Percentiles rank a stretch among this genome's conserved stretches.
Conservation (phyloP, 2,888 invertebrate genomes). For the Artemia sp. region DNA sequence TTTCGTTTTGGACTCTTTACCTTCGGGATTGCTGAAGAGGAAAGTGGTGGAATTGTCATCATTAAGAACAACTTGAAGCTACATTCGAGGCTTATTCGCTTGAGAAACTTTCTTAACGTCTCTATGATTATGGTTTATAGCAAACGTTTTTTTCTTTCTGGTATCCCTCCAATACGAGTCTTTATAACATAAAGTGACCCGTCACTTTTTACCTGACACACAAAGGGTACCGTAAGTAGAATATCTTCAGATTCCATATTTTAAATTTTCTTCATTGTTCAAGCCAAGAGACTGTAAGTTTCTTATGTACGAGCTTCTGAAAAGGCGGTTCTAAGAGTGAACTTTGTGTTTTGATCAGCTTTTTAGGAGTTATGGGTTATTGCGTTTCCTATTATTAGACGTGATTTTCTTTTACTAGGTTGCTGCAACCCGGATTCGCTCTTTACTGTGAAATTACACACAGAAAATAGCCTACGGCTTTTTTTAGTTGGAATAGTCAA, state of each 20-base stretch:
- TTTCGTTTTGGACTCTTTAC: slow-evolving; percentile 59
- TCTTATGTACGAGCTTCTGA: too few relatives aligned
- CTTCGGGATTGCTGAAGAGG: slow-evolving; percentile 80
- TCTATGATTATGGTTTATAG: slow-evolving; percentile 78
- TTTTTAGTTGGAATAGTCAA: too few relatives aligned
- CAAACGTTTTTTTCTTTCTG: slow-evolving; percentile 65
- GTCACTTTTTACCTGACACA: slow-evolving; percentile 88
- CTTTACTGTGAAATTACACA: too few relatives aligned
- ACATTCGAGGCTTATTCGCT: slow-evolving; percentile 91
- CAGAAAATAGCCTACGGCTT: too few relatives aligned
- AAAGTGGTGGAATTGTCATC: slow-evolving; percentile 88
- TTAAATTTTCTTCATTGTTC: too few relatives aligned
- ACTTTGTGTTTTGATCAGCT: too few relatives aligned
- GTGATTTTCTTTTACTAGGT: too few relatives aligned
- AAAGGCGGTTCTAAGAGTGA: too few relatives aligned
- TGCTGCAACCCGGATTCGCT: too few relatives aligned
- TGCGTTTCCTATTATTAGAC: too few relatives aligned
- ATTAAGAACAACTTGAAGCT: slow-evolving; percentile 86
- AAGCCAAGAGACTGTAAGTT: too few relatives aligned
- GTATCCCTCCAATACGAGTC: slow-evolving; percentile 87
- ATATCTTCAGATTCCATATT: slow-evolving; percentile 97
- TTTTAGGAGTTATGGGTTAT: too few relatives aligned
- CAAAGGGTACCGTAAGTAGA: slow-evolving; percentile 72
- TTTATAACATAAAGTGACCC: slow-evolving; percentile 91
- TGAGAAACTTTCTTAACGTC: slow-evolving; percentile 97